Evolutionary conservation across 2,113 vertebrate species (phyloP).

Genomic region (Mustelus asterias): DNA sequence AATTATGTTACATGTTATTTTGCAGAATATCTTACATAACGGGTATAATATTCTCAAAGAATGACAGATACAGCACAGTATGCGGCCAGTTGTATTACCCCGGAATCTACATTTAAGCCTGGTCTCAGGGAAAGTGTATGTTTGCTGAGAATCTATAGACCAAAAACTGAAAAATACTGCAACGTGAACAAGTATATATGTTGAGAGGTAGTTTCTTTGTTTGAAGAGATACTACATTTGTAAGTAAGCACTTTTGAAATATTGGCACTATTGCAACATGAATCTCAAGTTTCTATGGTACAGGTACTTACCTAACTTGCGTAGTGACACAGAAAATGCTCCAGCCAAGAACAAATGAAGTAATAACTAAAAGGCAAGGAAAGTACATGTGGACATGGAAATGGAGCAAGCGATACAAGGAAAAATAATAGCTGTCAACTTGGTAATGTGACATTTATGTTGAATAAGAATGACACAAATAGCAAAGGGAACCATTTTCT

Average conservation of each 20-base stretch:
- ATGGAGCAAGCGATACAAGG: neutral
- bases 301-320: neutral
- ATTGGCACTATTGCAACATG: neutral
- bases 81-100: neutral
- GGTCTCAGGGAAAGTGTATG: neutral
- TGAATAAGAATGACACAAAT: neutral
- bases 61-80: neutral
- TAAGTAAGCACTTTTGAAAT: neutral
- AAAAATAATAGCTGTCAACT: neutral
- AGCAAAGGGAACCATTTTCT: neutral
- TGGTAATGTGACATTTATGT: neutral
- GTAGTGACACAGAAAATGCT: neutral
- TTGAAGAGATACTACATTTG: neutral
- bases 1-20: neutral
- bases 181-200: neutral
- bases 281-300: neutral
- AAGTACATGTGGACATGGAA: neutral
- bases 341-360: neutral
- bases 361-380: neutral
- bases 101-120: neutral
- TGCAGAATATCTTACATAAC: neutral
- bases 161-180: neutral
- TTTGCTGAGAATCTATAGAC: neutral
- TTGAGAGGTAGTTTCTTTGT: neutral
- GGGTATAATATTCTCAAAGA: neutral